Evolutionary conservation across 2,888 invertebrate species (phyloP), one percentile per base, ranked within the genome.

Genomic region (Drosophila pseudotalamancana): DNA sequence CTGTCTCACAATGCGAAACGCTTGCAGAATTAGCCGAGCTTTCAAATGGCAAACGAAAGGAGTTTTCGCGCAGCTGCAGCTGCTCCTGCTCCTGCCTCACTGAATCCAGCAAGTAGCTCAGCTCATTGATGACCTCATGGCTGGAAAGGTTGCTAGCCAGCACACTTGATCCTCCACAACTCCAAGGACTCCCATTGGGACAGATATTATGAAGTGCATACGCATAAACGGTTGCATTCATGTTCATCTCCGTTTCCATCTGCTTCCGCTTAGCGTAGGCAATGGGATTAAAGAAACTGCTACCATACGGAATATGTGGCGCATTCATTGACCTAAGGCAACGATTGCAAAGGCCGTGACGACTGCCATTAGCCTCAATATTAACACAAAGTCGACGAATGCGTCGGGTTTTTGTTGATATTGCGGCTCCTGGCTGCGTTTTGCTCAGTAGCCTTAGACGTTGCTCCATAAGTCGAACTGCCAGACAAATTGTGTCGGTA

Each of bases 331-430:
- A 19, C 12, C 2, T 23, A 6, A 8, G 5, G 31, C 19, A 61
- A 18, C 8, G 14, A n/a, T n/a, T n/a, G n/a, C n/a, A n/a, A n/a
- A n/a, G n/a, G n/a, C 25, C 21, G 21, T n/a, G 25, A 0, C 8
- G 53, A 6, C 34, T 48, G 6, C 39, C 68, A 29, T 63, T 43
- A 2, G 62, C 53, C 34, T 54, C 57, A 48, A 79, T 48, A 49
- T 82, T 67, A 19, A 79, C 32, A 51, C 51, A 50, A 14, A 86
- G 0, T 5, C 61, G 79, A 46, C 71, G 82, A 5, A 63, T 12
- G 6, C 68, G 51, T 12, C 67, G 45, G 8, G 60, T 48, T 40
- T 48, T 61, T 19, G 46, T 50, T 49, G 63, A 46, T 8, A 19
- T 37, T 14, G 42, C 8, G 27, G 6, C 19, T 14, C 25, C 6